phyloP scores from a whole-genome alignment of 2,113 vertebrate genomes.

The Octodon degus region DNA sequence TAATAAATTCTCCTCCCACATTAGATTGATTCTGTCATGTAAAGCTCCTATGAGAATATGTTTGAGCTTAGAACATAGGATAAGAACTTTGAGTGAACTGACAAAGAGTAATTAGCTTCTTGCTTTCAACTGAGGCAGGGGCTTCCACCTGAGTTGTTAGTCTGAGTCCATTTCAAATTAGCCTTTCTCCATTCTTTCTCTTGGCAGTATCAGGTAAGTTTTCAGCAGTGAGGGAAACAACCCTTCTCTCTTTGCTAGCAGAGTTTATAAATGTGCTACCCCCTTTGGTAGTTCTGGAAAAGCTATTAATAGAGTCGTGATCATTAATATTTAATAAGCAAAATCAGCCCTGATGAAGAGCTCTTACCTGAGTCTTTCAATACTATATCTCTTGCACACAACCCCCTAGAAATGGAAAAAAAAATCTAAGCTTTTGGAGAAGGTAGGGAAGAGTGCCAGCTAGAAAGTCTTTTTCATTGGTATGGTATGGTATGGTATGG shows the following conservation, averaged over 20 bases:
- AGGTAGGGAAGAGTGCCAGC: constrained; percentile 1
- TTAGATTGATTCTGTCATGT: background rate
- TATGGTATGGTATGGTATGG: no score
- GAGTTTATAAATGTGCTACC: background rate
- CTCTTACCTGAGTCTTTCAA: constrained; percentile 30
- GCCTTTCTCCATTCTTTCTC: background rate
- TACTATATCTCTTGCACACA: constrained; percentile 43
- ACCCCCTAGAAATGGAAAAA: constrained; percentile 37
- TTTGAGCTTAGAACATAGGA: constrained; percentile 8
- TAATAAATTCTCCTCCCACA: background rate
- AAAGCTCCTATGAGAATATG: background rate
- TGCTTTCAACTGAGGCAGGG: background rate
- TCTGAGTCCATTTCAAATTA: constrained; percentile 17
- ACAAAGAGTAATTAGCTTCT: constrained; percentile 16
- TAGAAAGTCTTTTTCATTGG: constrained; percentile 8
- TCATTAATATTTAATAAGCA: constrained; percentile 62
- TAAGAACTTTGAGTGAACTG: constrained; percentile 34
- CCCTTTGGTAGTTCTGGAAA: constrained; percentile 54
- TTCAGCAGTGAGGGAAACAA: background rate
- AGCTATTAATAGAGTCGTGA: constrained; percentile 58
- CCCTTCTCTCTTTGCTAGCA: background rate
- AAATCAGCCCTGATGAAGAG: constrained; percentile 36
- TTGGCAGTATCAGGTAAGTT: constrained; percentile 11
- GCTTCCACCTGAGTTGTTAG: background rate
- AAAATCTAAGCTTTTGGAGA: constrained; percentile 40